A percentile compares a stretch with the other conserved stretches of the same genome.
Evolutionary conservation across 2,113 vertebrate genomes (phyloP).

Genomic region (Heterotis niloticus): DNA sequence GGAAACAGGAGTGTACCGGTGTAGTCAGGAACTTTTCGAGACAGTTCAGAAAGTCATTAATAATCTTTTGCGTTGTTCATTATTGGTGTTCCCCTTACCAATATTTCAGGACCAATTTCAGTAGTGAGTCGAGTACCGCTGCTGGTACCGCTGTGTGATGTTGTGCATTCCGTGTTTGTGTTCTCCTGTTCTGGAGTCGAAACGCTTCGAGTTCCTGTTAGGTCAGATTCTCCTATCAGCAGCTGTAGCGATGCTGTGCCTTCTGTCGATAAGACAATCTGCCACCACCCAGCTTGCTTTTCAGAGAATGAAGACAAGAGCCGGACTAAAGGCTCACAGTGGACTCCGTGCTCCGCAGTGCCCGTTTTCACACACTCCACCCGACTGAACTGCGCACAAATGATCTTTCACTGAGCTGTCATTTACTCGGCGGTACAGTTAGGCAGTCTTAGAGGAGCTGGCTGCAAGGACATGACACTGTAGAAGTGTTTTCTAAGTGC

Average conservation of each 20-base stretch:
- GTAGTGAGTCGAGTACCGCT: too few species aligned
- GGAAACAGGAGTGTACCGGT: too few species aligned
- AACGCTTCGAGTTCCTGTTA: background rate
- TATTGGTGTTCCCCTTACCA: too few species aligned
- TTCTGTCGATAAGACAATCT: slow-evolving; percentile 25
- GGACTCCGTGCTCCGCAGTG: background rate
- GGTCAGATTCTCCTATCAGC: slow-evolving; percentile 12
- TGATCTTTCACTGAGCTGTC: background rate
- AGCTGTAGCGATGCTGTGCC: background rate
- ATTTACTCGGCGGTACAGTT: background rate
- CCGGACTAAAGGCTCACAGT: background rate
- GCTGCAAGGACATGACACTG: too few species aligned
- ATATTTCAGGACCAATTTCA: too few species aligned
- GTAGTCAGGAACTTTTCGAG: too few species aligned
- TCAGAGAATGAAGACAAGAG: background rate
- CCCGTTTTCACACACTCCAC: background rate
- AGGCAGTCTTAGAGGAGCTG: too few species aligned
- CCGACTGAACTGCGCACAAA: too few species aligned
- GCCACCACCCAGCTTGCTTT: background rate
- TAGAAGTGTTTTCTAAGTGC: too few species aligned
- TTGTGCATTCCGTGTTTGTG: background rate
- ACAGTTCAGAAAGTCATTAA: too few species aligned
- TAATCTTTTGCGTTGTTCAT: too few species aligned
- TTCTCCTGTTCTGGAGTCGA: background rate
- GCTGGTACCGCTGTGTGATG: too few species aligned